Percentiles rank a stretch among this genome's conserved stretches.
Evolutionary conservation across 1,140 invertebrate species (phyloP).

Genomic region (Achroia grisella): DNA sequence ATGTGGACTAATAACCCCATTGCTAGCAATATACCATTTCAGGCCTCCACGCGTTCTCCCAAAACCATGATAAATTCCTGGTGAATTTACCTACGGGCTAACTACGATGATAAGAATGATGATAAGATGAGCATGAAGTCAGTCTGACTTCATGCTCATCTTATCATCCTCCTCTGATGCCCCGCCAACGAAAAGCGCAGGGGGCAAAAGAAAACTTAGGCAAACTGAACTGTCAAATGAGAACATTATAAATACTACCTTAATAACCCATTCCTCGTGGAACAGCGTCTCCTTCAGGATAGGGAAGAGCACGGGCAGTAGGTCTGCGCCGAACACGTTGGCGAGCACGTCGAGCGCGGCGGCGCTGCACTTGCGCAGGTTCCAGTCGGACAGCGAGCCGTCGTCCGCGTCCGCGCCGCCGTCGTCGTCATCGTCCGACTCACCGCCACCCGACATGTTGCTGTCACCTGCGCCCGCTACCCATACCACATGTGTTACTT

Average conservation of each 20-base stretch:
- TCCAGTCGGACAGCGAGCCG: slow-evolving; percentile 96
- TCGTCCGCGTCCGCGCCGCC: slow-evolving; percentile 93
- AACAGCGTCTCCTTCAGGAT: slow-evolving; percentile 98
- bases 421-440: slow-evolving; percentile 85
- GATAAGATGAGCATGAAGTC: too few relatives aligned
- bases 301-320: slow-evolving; percentile 94
- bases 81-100: too few relatives aligned
- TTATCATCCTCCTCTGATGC: too few relatives aligned
- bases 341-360: slow-evolving; percentile 98
- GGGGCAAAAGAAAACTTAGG: too few relatives aligned
- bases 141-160: too few relatives aligned
- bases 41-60: too few relatives aligned
- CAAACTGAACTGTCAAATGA: too few relatives aligned
- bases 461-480: slow-evolving; percentile 56
- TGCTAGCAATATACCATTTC: too few relatives aligned
- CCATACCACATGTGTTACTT: not conserved
- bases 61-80: too few relatives aligned
- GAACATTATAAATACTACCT: slow-evolving; percentile 75
- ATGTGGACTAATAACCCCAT: too few relatives aligned
- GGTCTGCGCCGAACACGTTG: slow-evolving; percentile 96
- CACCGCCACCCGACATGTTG: slow-evolving; percentile 74
- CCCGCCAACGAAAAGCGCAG: too few relatives aligned
- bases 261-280: slow-evolving; percentile 96
- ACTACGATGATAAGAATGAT: too few relatives aligned
- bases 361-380: slow-evolving; percentile 97